A percentile compares a stretch with the other conserved stretches of the same genome.
Conservation (phyloP, 2,888 invertebrate genomes). For the Brachyopa scutellaris region DNA sequence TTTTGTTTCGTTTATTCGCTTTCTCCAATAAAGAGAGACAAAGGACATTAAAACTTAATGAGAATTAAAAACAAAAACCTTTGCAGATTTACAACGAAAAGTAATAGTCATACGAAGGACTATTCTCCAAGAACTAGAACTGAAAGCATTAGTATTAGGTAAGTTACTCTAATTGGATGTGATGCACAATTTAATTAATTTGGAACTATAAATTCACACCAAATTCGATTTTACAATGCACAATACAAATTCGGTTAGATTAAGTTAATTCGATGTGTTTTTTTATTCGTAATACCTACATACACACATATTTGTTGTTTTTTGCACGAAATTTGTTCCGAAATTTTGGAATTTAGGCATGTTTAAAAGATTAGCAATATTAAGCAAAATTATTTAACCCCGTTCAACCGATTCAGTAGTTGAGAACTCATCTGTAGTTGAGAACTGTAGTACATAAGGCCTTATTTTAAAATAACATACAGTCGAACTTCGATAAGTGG, state of each 20-base stretch:
- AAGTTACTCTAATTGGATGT: conserved; percentile 76
- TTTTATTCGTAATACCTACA: background rate
- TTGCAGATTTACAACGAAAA: conserved; percentile 80
- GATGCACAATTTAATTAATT: background rate
- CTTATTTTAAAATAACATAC: too few relatives aligned
- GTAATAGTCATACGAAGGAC: conserved; percentile 84
- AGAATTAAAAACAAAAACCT: conserved; percentile 29
- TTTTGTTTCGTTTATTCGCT: conserved; percentile 2
- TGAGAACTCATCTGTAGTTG: too few relatives aligned
- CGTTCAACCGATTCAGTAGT: too few relatives aligned
- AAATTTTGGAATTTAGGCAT: background rate
- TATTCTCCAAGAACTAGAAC: conserved; percentile 91
- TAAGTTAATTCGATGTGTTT: background rate
- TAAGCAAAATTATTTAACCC: too few relatives aligned
- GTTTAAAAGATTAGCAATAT: background rate
- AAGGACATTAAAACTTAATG: conserved; percentile 10
- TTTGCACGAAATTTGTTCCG: background rate
- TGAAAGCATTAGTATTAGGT: conserved; percentile 88
- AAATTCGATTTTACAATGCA: background rate
- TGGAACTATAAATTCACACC: background rate
- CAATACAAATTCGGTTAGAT: background rate
- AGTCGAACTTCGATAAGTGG: too few relatives aligned
- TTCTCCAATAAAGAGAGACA: background rate
- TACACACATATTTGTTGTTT: background rate
- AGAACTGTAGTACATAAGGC: too few relatives aligned